Evolutionary conservation across 1,140 invertebrate species (phyloP).

Genomic region (Heliconius hermathena): DNA sequence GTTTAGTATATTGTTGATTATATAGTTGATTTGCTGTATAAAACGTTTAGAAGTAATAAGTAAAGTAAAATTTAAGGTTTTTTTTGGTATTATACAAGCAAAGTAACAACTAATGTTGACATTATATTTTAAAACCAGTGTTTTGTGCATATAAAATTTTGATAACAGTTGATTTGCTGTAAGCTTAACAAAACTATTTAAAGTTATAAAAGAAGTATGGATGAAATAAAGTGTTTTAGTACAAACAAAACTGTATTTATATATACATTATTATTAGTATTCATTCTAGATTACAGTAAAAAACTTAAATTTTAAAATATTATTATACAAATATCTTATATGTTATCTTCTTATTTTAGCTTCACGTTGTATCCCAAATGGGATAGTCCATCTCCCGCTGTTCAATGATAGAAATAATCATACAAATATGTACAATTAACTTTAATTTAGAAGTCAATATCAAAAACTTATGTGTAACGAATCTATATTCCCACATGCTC

Average conservation of each 20-base stretch:
- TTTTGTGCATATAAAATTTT: neutral
- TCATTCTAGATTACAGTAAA: neutral
- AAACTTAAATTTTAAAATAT: neutral
- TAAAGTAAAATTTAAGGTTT: too few relatives aligned
- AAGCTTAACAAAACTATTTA: neutral
- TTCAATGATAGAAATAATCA: neutral
- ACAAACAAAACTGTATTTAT: conserved; percentile 23
- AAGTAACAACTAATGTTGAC: too few relatives aligned
- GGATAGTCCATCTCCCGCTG: too few relatives aligned
- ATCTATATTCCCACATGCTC: conserved; percentile 58
- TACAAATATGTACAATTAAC: neutral
- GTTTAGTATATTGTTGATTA: too few relatives aligned
- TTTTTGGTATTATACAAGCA: too few relatives aligned
- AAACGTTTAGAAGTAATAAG: too few relatives aligned
- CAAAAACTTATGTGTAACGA: conserved; percentile 60
- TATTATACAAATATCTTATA: neutral
- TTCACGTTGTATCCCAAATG: too few relatives aligned
- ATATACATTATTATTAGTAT: conserved; percentile 13
- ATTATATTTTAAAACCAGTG: neutral
- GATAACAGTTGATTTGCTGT: neutral
- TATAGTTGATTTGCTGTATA: too few relatives aligned
- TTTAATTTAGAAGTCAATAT: conserved; percentile 33
- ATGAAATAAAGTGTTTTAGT: conserved; percentile 32
- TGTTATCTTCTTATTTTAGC: too few relatives aligned
- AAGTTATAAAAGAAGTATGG: neutral